Evolutionary conservation across 2,888 invertebrate genomes (phyloP), one percentile per base, ranked within the genome.

Genomic region (Azorinus chamasolen): DNA sequence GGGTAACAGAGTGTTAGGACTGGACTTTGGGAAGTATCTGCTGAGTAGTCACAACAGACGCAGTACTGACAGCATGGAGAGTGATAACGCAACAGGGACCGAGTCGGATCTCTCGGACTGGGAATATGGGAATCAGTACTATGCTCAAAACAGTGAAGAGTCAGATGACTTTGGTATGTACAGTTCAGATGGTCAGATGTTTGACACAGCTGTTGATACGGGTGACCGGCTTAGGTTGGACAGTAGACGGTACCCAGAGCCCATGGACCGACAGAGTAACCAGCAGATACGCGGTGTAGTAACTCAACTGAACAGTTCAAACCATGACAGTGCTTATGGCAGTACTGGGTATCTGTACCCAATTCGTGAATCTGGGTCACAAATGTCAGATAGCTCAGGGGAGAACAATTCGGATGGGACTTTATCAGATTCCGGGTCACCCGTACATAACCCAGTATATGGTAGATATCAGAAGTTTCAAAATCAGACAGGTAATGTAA

Each of bases 61-160:
- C 8, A 39, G 10, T 39, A 10, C 41, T 27, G 51, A 53, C 18
- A 64, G 20, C 41, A 83, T 84, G 81, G 79, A 82, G 22, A 78
- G 79, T 53, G 85, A 85, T 32, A 66, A 73, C 24, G 71, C 73
- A 4, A 69, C 72, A 22, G 74, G 72, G 20, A 83, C 85, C 22
- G 86, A 86, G 45, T 85, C 87, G 0, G 87, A 87, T 50, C 73
- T 82, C 14, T 87, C 87, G 4, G 87, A 87, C 53, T 80, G 82
- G 74, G 86, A 86, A n/a, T 78, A 73, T 32, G 58, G 59, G 8
- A 79, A 81, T 39, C 77, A 73, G 53, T 62, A 57, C 12, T 32
- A 66, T 10, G 58, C 59, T 10, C 73, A 80, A 43, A 53, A 74
- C 48, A 78, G 81, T 45, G 81, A 77, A 50, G 78, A 72, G 25